Base-by-base conservation (phyloP, 64 coral and sea anemone genomes). In the Pocillopora verrucosa region DNA sequence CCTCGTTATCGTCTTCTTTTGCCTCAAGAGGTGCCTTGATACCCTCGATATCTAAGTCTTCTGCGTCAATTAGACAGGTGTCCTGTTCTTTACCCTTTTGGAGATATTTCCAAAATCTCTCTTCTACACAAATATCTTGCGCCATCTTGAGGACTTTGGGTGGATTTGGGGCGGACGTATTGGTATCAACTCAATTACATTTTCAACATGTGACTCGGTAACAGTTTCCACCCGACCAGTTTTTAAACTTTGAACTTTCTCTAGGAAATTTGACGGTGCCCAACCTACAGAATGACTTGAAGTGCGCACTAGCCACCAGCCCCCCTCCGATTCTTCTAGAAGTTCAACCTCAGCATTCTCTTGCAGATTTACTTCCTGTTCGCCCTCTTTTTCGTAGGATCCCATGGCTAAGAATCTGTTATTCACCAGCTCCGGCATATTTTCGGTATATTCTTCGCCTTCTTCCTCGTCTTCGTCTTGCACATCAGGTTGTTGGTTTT, bases 231-330 rank as follows among this genome's bases (percentile, higher is more conserved):
- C 19, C 2, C 68, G 17, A 63, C 38, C 11, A 36, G 72, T 73
- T 62, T 25, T 74, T 11, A 91, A 61, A 13, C 75, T 94, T 38
- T 64, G 77, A 17, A 73, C 85, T n/a, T 89, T 89, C 15, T 93
- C 92, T 19, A 97, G 88, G 58, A 78, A 97, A 65, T 97, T 97
- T 59, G 95, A 97, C 5, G 95, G 95, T 59, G 95, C 95, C 95
- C 95, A 97, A 34, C 95, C 95, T 70, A 93, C 81, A 36, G 88
- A 90, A 38, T 69, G 73, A 61, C 82, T 90, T 15, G 80, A 62
- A 9, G 95, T 97, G 45, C 91, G 38, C 38, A 97, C 95, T 19
- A 89, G 72, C 95, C 95, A 97, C 95, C 95, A 97, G 10, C 95
- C 95, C 38, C 92, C 72, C 16, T 90, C 91, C 11, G 91, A 88